phyloP scores from a whole-genome alignment of 2,797 vertebrate species.

The Hapalemur alaotrensis region DNA sequence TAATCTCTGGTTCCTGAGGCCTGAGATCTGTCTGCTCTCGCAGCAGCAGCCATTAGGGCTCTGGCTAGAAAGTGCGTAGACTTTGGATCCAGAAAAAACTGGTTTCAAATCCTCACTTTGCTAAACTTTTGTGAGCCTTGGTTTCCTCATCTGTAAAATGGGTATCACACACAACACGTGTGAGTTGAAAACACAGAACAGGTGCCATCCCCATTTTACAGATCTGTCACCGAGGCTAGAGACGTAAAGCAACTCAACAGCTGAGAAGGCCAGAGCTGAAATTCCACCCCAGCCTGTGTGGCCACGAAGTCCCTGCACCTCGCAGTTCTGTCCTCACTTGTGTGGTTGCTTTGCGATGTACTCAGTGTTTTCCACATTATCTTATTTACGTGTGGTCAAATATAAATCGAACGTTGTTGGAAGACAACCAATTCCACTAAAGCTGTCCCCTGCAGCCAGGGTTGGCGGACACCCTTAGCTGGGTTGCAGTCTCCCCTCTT shows the following conservation, averaged over 20 bases:
- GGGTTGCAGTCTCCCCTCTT: no score
- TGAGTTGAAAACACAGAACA: background rate
- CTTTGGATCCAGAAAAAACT: background rate
- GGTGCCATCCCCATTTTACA: background rate
- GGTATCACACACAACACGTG: background rate
- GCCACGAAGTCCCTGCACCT: background rate
- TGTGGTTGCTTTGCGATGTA: background rate
- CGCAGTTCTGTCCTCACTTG: background rate
- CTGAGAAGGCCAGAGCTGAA: background rate
- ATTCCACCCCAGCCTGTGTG: background rate
- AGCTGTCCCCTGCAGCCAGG: background rate
- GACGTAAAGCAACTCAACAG: background rate
- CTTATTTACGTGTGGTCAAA: background rate
- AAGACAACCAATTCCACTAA: background rate
- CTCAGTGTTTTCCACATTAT: background rate
- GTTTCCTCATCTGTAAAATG: slow-evolving; percentile 34
- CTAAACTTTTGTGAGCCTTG: background rate
- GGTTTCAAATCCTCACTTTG: background rate
- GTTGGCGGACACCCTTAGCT: background rate
- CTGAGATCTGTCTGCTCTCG: background rate
- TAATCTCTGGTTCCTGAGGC: background rate
- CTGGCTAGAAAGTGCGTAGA: background rate
- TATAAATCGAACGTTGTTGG: background rate
- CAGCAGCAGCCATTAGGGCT: background rate
- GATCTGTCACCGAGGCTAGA: background rate